A percentile compares a stretch with the other conserved stretches of the same genome.
These are phyloP conservation scores for Hyla sarda DNA, from an alignment of 2,113 vertebrate genomes.

Conservation along the genomic window DNA sequence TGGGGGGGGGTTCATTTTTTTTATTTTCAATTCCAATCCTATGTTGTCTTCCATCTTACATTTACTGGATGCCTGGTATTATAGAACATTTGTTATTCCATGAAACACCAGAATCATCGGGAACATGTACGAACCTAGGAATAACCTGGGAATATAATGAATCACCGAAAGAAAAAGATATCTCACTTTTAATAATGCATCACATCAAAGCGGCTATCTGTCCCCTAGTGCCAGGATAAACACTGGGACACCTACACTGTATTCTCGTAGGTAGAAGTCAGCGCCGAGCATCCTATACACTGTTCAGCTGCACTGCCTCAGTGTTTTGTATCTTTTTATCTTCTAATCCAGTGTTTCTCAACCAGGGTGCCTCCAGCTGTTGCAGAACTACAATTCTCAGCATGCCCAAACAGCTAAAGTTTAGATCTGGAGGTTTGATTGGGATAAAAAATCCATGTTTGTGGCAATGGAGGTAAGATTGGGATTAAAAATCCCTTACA, in stretches of 20 bases:
- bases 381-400: no score
- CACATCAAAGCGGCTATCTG: constrained; percentile 16
- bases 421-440: no score
- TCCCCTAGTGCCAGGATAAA: not conserved
- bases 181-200: constrained; percentile 18
- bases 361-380: no score
- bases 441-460: no score
- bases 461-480: no score
- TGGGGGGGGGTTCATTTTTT: no score
- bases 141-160: constrained; percentile 19
- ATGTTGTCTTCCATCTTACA: not conserved
- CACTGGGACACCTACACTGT: constrained; percentile 8
- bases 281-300: not conserved
- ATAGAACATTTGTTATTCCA: not conserved
- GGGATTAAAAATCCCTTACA: no score
- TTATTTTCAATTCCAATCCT: no score
- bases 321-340: not conserved
- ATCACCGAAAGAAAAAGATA: not conserved
- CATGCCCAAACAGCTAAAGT: no score
- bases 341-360: no score
- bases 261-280: not conserved
- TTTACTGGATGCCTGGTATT: not conserved
- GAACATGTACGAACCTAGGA: constrained; percentile 6
- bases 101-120: not conserved
- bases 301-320: not conserved